Percentiles rank a stretch among this genome's conserved stretches.
These are phyloP conservation scores for Gryon sp. DNA, from an alignment of 1,140 invertebrate species.

Conservation along the genomic window DNA sequence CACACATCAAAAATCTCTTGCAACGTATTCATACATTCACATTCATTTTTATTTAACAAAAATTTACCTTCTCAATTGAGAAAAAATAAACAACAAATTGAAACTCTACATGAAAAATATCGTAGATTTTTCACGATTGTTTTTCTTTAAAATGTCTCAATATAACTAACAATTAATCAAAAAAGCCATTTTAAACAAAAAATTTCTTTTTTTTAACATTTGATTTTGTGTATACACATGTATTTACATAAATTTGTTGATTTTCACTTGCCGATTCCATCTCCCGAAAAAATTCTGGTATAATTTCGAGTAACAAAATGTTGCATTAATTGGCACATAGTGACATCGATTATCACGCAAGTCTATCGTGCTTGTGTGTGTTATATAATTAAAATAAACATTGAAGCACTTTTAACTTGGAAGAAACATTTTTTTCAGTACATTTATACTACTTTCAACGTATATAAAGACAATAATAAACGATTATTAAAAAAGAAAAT, in stretches of 20 bases:
- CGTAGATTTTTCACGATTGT: no score
- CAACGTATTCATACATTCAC: no score
- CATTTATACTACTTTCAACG: no score
- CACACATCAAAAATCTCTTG: no score
- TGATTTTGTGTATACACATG: conserved; percentile 20
- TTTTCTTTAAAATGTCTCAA: neutral
- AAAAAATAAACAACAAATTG: no score
- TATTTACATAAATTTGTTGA: conserved; percentile 17
- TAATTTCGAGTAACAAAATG: conserved; percentile 13
- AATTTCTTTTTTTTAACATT: neutral
- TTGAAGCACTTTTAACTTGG: conserved; percentile 10
- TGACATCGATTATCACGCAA: neutral
- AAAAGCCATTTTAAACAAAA: neutral
- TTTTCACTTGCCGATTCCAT: neutral
- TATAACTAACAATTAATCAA: neutral
- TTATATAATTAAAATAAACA: conserved; percentile 14
- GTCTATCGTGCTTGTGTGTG: neutral
- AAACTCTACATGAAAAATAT: no score
- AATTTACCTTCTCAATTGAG: no score
- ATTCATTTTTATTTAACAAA: no score
- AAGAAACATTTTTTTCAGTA: conserved; percentile 24
- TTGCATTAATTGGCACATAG: conserved; percentile 24
- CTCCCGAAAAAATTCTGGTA: neutral
- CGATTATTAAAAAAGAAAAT: neutral
- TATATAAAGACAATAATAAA: neutral